Base-by-base conservation (phyloP, 2,888 invertebrate species). In the Drosophila atroscutellata region DNA sequence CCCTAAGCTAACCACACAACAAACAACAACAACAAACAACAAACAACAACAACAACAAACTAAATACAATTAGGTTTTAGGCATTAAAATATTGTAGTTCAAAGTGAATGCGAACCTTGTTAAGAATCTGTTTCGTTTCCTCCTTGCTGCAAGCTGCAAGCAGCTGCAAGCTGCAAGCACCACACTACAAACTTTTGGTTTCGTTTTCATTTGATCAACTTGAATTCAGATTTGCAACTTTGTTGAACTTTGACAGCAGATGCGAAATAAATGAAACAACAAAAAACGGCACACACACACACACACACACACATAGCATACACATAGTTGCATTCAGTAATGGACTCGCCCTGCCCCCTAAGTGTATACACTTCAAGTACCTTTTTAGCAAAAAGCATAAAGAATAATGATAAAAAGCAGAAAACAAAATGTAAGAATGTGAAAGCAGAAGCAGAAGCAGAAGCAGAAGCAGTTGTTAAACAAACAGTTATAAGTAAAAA, bases 331-430 rank as follows among this genome's bases (percentile, higher is more conserved):
- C 7, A 49, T 62, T 67, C 30, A 49, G 60, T 42, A 64, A 67
- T 61, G 42, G 72, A 71, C 30, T 20, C 30, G 13, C 51, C 51
- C n/a, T 15, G 32, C 36, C 62, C 72, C 76, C 72, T 78, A 83
- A 89, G 82, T 79, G 86, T 86, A 86, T 85, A 91, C 90, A 89
- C 90, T 91, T 91, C 86, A 88, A 87, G 90, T 91, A 91, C 91
- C 91, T 91, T 88, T 86, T 83, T 88, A 90, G 87, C 81, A 79
- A 83, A 86, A 73, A 61, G 55, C 66, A 50, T 58, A 68, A 65
- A 72, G n/a, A 60, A 60, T 36, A 71, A 67, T 39, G 57, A 57
- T 32, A 56, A 59, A 36, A 69, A 54, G 82, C 47, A 71, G 36
- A 67, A 64, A 65, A 49, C 51, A 32, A 60, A 24, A 2, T 37